Conservation (phyloP, 2,797 vertebrate genomes). For the Lithobates sylvaticus region DNA sequence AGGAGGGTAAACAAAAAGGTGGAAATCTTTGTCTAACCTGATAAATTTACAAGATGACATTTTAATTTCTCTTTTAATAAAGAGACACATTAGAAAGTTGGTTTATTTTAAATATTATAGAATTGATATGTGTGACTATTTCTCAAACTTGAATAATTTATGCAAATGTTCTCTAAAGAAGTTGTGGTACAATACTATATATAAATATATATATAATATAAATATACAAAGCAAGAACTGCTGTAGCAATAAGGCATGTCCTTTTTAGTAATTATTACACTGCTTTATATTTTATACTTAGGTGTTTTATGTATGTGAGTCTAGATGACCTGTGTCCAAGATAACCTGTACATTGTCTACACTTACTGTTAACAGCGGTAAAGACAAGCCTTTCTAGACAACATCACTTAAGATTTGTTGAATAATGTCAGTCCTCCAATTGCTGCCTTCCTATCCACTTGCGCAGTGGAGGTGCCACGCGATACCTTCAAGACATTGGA, state of each 20-base stretch:
- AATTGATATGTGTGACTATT: constrained; percentile 74
- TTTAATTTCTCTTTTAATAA: constrained; percentile 90
- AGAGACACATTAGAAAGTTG: constrained; percentile 89
- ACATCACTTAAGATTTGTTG: constrained; percentile 64
- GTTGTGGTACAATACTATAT: constrained; percentile 70
- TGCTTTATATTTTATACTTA: constrained; percentile 74
- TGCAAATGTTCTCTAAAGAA: constrained; percentile 76
- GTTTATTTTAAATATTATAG: constrained; percentile 78
- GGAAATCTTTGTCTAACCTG: constrained; percentile 77
- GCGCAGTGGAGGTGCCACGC: constrained; percentile 51
- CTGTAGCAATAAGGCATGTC: constrained; percentile 77
- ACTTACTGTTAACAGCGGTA: constrained; percentile 74
- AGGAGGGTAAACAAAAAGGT: constrained; percentile 66
- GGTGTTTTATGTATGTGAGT: constrained; percentile 73
- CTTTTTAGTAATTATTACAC: constrained; percentile 79
- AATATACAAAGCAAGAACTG: constrained; percentile 70
- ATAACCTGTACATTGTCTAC: constrained; percentile 73
- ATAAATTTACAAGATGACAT: constrained; percentile 85
- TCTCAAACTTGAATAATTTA: constrained; percentile 77
- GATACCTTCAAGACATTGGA: constrained; percentile 35
- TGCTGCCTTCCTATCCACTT: constrained; percentile 59
- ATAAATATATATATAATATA: constrained; percentile 61
- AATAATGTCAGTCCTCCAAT: constrained; percentile 64
- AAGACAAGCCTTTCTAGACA: constrained; percentile 71
- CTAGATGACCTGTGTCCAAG: constrained; percentile 73